phyloP scores from a whole-genome alignment of 2,888 invertebrate species.

The Trichogramma dendrolimi region DNA sequence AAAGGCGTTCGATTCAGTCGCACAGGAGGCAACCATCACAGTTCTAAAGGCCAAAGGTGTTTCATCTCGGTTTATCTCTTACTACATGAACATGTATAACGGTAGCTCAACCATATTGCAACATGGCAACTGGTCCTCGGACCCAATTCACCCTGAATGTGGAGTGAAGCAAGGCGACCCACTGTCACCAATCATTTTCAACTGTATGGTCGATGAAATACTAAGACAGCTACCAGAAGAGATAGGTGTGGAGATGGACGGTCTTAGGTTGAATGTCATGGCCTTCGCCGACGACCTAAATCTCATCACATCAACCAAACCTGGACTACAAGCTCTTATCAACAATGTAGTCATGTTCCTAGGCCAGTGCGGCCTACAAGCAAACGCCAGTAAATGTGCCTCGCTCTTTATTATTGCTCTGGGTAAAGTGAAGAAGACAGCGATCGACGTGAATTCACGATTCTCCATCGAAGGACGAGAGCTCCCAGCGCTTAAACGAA shows the following conservation, averaged over 20 bases:
- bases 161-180: too few species aligned
- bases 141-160: constrained; percentile 14
- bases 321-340: constrained; percentile 25
- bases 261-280: too few species aligned
- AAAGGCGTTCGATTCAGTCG: constrained; percentile 27
- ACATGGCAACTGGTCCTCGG: constrained; percentile 13
- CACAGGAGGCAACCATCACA: constrained; percentile 17
- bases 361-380: constrained; percentile 31
- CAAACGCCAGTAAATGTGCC: constrained; percentile 33
- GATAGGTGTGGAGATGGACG: too few species aligned
- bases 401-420: constrained; percentile 18
- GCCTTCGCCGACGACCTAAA: too few species aligned
- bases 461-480: constrained; percentile 10
- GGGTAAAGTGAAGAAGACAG: constrained; percentile 23
- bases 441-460: constrained; percentile 1
- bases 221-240: too few species aligned
- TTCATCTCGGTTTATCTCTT: constrained; percentile 8
- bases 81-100: constrained; percentile 26
- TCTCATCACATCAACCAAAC: too few species aligned
- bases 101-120: constrained; percentile 35
- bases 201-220: too few species aligned
- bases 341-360: constrained; percentile 23
- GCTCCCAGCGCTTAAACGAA: constrained; percentile 5
- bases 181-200: too few species aligned
- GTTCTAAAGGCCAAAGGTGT: constrained; percentile 13